Percentiles rank a stretch among this genome's conserved stretches.
These are phyloP conservation scores for Trachops cirrhosus DNA, from an alignment of 2,797 vertebrate species.

Conservation along the genomic window DNA sequence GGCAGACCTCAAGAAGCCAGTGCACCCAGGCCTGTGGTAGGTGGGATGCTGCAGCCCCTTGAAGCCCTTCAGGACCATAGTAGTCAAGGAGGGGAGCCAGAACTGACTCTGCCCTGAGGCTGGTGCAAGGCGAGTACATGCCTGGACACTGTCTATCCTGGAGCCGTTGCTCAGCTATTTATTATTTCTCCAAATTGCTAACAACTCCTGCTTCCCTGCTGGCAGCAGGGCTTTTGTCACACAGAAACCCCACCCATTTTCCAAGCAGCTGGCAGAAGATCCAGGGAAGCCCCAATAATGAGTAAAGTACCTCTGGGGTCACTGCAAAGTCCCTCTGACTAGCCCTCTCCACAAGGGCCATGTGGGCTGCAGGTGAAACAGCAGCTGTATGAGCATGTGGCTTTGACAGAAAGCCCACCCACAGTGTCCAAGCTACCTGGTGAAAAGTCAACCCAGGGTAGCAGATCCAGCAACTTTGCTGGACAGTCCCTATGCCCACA, in stretches of 20 bases:
- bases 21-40: not conserved
- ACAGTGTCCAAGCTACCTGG: conserved; percentile 84
- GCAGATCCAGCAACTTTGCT: conserved; percentile 69
- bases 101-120: not conserved
- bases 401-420: conserved; percentile 77
- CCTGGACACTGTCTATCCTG: not conserved
- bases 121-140: not conserved
- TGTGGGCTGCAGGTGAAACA: not conserved
- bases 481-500: not conserved
- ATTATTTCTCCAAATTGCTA: not conserved
- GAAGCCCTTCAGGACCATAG: not conserved
- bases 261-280: not conserved
- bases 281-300: not conserved
- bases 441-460: conserved; percentile 85
- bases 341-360: not conserved
- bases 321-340: not conserved
- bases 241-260: not conserved
- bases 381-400: conserved; percentile 74
- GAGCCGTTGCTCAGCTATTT: not conserved
- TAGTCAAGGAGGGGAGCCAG: too few relatives aligned
- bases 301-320: not conserved
- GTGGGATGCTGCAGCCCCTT: not conserved
- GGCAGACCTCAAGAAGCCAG: not conserved
- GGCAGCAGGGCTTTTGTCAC: not conserved
- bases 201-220: not conserved